Base-by-base conservation (phyloP, 2,797 vertebrate genomes). In the Sphenopsis melanotis region DNA sequence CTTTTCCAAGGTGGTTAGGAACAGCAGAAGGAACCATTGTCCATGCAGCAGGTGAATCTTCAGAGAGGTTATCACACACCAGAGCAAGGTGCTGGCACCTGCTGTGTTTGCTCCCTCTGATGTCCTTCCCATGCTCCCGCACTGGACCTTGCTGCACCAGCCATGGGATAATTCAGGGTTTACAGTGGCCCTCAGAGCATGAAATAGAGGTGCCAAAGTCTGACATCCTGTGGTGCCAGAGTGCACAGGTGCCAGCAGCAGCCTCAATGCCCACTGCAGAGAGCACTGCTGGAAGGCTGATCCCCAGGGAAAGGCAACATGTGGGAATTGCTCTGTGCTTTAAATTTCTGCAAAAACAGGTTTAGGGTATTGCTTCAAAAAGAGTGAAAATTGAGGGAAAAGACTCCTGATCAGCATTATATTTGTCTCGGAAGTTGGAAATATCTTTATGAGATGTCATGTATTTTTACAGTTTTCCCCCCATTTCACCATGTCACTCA, bases 171-270 rank as follows among this genome's bases (percentile, higher is more conserved):
- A 39, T 39, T 44, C 60, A 49, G 89, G 15, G 59, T 20, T 52
- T 26, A 44, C 10, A 39, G 57, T 5, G 55, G 37, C 10, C 13
- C 29, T 46, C 29, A 44, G 32, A 42, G 29, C 7, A 4, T 2
- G 29, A 64, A 49, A 17, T 0, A 36, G 41, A 83, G 71, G n/a
- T n/a, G n/a, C 34, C 7, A 3, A 72, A 72, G 23, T 4, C 26
- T 44, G 63, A 52, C 10, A 46, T 7, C 24, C 20, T 4, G 7
- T 0, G 1, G 15, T 24, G 30, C 12, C 83, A 65, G 10, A 1
- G 5, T 4, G 18, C 55, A 44, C 5, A 16, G 39, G 34, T n/a
- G n/a, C 29, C 3, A 6, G 47, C 68, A 50, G 34, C 42, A 46
- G 77, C 87, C 42, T 42, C 30, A 26, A 1, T 4, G 59, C 30